These are phyloP conservation scores for Hoplodrina blanda DNA, from an alignment of 2,888 invertebrate species.

Conservation along the genomic window DNA sequence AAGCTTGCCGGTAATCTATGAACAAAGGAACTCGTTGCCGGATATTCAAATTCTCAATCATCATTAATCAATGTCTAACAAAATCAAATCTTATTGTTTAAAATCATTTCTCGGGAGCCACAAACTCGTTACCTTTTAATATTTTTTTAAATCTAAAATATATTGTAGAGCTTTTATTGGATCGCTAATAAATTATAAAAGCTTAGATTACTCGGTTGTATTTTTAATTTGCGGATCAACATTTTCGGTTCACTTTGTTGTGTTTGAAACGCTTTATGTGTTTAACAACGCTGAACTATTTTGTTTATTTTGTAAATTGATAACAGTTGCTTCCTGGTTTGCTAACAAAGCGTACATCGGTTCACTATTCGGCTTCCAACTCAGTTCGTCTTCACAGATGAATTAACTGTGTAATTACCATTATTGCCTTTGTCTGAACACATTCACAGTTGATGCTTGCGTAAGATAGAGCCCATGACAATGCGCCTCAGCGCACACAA, in stretches of 20 bases:
- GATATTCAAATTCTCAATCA: constrained; percentile 63
- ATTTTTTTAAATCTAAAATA: constrained; percentile 23
- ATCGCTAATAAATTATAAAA: constrained; percentile 39
- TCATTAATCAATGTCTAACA: constrained; percentile 62
- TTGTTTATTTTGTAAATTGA: not conserved
- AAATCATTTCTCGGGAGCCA: constrained; percentile 45
- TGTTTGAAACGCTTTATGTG: not conserved
- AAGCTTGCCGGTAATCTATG: constrained; percentile 29
- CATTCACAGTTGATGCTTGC: constrained; percentile 45
- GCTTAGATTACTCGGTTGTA: constrained; percentile 10
- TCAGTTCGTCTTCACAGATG: constrained; percentile 48
- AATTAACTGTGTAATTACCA: constrained; percentile 61
- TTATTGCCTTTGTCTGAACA: constrained; percentile 50
- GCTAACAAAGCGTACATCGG: constrained; percentile 34
- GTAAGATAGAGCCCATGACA: constrained; percentile 49
- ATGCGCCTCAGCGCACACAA: constrained; percentile 63
- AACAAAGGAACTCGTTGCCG: constrained; percentile 50
- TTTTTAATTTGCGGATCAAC: constrained; percentile 37
- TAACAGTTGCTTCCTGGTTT: constrained; percentile 5
- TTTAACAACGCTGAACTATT: not conserved
- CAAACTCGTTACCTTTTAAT: constrained; percentile 32
- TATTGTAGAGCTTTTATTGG: constrained; percentile 32
- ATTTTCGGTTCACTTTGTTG: constrained; percentile 23
- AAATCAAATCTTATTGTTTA: constrained; percentile 58
- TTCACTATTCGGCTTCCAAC: constrained; percentile 32